Evolutionary conservation across 1,140 invertebrate species (phyloP).

Genomic region (Anastrepha ludens): DNA sequence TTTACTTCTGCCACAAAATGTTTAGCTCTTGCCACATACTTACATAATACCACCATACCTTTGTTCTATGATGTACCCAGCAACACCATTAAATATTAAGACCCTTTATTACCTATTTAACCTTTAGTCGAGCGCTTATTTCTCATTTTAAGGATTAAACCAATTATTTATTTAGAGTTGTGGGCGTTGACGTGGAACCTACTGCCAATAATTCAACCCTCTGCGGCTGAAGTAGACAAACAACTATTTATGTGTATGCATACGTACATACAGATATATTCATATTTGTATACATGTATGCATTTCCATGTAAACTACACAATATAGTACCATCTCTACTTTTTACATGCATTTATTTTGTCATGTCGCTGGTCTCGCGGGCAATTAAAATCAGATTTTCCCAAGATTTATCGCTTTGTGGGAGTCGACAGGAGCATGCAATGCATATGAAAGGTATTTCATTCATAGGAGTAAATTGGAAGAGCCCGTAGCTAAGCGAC

Average conservation of each 20-base stretch:
- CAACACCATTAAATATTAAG: too few species aligned
- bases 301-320: not conserved
- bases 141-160: too few species aligned
- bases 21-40: too few species aligned
- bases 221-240: not conserved
- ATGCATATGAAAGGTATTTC: not conserved
- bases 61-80: too few species aligned
- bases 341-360: not conserved
- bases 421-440: not conserved
- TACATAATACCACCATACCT: too few species aligned
- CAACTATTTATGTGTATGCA: not conserved
- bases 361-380: not conserved
- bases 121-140: too few species aligned
- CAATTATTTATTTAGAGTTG: not conserved
- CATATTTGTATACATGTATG: not conserved
- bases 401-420: not conserved
- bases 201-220: not conserved
- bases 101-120: too few species aligned
- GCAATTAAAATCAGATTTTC: slow-evolving; percentile 38
- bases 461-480: too few species aligned
- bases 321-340: not conserved
- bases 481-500: too few species aligned
- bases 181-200: not conserved
- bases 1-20: too few species aligned
- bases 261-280: not conserved